A percentile compares a stretch with the other conserved stretches of the same genome.
These are phyloP conservation scores for Drosophila borborema DNA, from an alignment of 2,888 invertebrate genomes.

Conservation along the genomic window DNA sequence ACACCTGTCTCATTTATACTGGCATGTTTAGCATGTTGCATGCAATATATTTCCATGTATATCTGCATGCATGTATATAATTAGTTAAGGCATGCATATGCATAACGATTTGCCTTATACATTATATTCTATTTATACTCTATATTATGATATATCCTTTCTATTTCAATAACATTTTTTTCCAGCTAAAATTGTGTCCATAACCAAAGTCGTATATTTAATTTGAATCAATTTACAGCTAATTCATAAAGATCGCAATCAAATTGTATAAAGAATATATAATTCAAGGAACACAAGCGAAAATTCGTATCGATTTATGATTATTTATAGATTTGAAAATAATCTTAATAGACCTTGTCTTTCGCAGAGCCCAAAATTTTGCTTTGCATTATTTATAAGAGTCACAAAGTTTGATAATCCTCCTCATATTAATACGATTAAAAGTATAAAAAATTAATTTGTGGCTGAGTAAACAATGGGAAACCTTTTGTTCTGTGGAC, in stretches of 20 bases:
- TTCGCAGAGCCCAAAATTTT: constrained; percentile 41
- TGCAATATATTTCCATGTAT: not conserved
- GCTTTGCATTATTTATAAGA: constrained; percentile 53
- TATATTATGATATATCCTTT: constrained; percentile 5
- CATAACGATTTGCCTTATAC: constrained; percentile 14
- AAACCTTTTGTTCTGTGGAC: constrained; percentile 13
- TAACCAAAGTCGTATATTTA: constrained; percentile 25
- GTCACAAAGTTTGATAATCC: constrained; percentile 34
- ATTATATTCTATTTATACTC: constrained; percentile 3
- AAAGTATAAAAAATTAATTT: constrained; percentile 6
- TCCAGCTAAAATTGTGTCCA: constrained; percentile 63
- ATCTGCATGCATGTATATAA: constrained; percentile 25
- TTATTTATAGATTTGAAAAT: constrained; percentile 50
- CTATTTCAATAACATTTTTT: constrained; percentile 27
- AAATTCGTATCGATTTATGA: constrained; percentile 25
- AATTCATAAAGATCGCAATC: constrained; percentile 46
- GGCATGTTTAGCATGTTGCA: constrained; percentile 14
- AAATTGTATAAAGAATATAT: constrained; percentile 37
- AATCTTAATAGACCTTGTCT: constrained; percentile 63
- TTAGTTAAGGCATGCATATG: constrained; percentile 32
- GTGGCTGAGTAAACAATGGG: constrained; percentile 4
- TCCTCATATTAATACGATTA: constrained; percentile 47
- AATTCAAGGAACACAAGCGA: not conserved
- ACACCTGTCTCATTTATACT: not conserved
- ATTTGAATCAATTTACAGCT: not conserved